Base-by-base conservation (phyloP, 2,797 vertebrate genomes). In the Hipposideros larvatus region DNA sequence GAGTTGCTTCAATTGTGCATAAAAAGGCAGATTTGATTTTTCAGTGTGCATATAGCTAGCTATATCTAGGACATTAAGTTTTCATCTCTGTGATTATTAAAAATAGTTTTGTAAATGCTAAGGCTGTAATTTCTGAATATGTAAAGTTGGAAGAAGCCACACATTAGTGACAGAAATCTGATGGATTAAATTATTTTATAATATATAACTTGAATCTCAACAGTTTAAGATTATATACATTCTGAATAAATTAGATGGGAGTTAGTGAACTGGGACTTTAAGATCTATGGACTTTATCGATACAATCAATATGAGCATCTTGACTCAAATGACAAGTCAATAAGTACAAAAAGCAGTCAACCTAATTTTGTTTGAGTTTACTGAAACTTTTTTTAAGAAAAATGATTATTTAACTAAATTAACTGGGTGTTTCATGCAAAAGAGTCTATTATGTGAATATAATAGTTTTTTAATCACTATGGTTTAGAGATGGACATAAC, bases 161-260 rank as follows among this genome's bases (percentile, higher is more conserved):
- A 75, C 74, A 95, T 95, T 91, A 93, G 41, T 15, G 26, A 46
- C 3, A 93, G 46, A 90, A 70, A 84, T 65, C 19, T 92, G 43
- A 91, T 2, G 31, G 57, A 83, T 37, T 61, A 43, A 74, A 41
- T 86, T 70, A 93, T 63, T 85, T 91, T 80, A 14, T 83, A 75
- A 68, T 91, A 70, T 55, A 34, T 71, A 86, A 91, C 88, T 91
- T 85, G 18, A 75, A 7, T n/a, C 41, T 94, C 16, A 57, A 14
- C 57, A 78, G 2, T 26, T 71, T 78, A 82, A 75, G 13, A 48
- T 7, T 75, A 11, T 34, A 14, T 55, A 87, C 82, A 51, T 91
- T 3, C 34, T 77, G 43, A 48, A 19, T 73, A 61, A 84, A n/a
- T 53, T 46, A 24, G 24, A 87, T 14, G 18, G 7, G 87, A 55